Evolutionary conservation across 1,140 invertebrate genomes (phyloP), one percentile per base, ranked within the genome.

Genomic region (Drosophila mauritiana): DNA sequence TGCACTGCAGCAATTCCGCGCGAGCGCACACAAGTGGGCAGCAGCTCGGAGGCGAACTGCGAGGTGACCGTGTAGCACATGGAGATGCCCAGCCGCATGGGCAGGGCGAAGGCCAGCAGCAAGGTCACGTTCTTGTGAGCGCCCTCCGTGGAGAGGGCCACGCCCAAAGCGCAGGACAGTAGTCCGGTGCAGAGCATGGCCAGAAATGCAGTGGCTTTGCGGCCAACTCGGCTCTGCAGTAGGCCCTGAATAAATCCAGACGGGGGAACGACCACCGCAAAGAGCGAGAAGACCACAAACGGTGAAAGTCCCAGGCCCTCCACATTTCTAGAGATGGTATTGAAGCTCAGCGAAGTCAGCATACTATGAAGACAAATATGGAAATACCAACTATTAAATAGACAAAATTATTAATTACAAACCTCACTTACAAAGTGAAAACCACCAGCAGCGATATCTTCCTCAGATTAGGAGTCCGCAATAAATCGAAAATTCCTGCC

Each of bases 221-320:
- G 76, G 13, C 83, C 83, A 45, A 86, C 27, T 8, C 79, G 79
- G 22, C 72, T 86, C 56, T 70, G 83, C 67, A 86, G 40, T n/a
- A 83, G 62, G 5, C 84, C 83, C 48, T 86, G 83, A 6, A 89
- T 56, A 1, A 86, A 49, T 39, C 83, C 84, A 4, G 83, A 83
- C 0, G 79, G 84, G 1, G 67, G 75, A 22, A 88, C 79, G 10
- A 79, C 84, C 27, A 89, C 15, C 6, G 84, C 83, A 25, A 86
- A 86, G 0, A 86, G 52, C n/a, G 83, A 86, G 53, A 86, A 86
- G n/a, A 86, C 80, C 62, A 86, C 83, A 77, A 86, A 86, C 8
- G 83, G 83, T 13, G 83, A 86, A 17, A 86, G 55, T 0, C 83
- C 84, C 37, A 86, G 15, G 0, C 83, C 84, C 72, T 86, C 83